Conservation (phyloP, 2,113 vertebrate species). For the Pogona vitticeps region DNA sequence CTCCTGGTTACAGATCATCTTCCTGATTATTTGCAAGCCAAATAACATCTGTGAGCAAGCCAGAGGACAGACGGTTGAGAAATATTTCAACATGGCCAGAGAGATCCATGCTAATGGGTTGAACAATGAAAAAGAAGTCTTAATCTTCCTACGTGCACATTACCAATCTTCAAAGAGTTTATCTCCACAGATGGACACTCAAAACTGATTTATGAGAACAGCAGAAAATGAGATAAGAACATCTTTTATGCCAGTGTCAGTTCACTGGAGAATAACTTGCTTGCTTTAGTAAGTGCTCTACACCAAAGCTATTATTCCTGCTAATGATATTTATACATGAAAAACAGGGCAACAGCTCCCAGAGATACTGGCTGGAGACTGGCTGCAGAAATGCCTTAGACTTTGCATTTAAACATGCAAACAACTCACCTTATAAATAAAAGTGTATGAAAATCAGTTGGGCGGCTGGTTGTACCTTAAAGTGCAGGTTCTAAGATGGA, state of each 20-base stretch:
- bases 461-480: constrained; percentile 51
- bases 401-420: constrained; percentile 40
- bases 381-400: constrained; percentile 54
- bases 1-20: neutral
- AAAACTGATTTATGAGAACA: neutral
- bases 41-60: neutral
- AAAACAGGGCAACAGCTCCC: constrained; percentile 60
- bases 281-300: constrained; percentile 3
- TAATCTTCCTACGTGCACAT: constrained; percentile 10
- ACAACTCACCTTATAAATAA: constrained; percentile 64
- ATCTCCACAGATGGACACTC: constrained; percentile 2
- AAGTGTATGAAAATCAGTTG: constrained; percentile 55
- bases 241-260: constrained; percentile 33
- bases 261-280: constrained; percentile 18
- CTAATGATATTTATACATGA: constrained; percentile 68
- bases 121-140: neutral
- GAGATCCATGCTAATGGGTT: neutral
- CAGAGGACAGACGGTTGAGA: neutral
- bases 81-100: neutral
- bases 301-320: constrained; percentile 49
- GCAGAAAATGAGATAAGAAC: constrained; percentile 28
- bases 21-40: neutral
- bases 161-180: constrained; percentile 23
- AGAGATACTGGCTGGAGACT: constrained; percentile 63
- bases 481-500: constrained; percentile 54